These are phyloP conservation scores for Oceanodroma leucorhoa DNA, from an alignment of 2,797 vertebrate genomes.

Conservation along the genomic window DNA sequence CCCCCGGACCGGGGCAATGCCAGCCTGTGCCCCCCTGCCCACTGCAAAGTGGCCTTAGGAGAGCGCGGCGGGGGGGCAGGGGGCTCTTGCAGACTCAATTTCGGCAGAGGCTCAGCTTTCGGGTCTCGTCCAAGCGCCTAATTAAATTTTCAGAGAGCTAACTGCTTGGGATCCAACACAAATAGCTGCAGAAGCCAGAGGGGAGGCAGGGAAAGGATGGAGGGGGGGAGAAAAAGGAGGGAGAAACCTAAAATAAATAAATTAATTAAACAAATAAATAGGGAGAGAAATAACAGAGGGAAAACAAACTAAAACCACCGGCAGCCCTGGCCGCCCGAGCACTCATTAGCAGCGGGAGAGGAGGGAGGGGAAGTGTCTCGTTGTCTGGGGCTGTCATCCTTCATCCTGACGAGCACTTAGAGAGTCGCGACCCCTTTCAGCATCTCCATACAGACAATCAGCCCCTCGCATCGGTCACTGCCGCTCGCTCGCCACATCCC, in stretches of 20 bases:
- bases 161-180: slow-evolving; percentile 16
- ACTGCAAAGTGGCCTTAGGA: fast-evolving
- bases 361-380: slow-evolving; percentile 76
- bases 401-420: slow-evolving; percentile 80
- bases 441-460: slow-evolving; percentile 72
- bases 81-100: not conserved
- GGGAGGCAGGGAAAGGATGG: not conserved
- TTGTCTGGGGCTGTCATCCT: slow-evolving; percentile 76
- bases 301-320: not conserved
- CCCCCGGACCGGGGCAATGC: too few species aligned
- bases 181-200: slow-evolving; percentile 14
- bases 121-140: not conserved
- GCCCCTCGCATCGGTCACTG: slow-evolving; percentile 71
- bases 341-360: slow-evolving; percentile 69
- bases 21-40: not conserved
- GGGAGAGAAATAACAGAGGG: not conserved
- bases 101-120: not conserved
- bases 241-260: not conserved
- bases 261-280: slow-evolving; percentile 12
- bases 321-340: slow-evolving; percentile 56
- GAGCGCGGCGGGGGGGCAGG: fast-evolving
- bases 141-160: slow-evolving; percentile 30
- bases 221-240: not conserved
- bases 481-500: not conserved
- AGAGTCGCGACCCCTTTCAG: slow-evolving; percentile 80